A percentile compares a stretch with the other conserved stretches of the same genome.
Evolutionary conservation across 2,888 invertebrate species (phyloP).

Genomic region (Xylota sylvarum): DNA sequence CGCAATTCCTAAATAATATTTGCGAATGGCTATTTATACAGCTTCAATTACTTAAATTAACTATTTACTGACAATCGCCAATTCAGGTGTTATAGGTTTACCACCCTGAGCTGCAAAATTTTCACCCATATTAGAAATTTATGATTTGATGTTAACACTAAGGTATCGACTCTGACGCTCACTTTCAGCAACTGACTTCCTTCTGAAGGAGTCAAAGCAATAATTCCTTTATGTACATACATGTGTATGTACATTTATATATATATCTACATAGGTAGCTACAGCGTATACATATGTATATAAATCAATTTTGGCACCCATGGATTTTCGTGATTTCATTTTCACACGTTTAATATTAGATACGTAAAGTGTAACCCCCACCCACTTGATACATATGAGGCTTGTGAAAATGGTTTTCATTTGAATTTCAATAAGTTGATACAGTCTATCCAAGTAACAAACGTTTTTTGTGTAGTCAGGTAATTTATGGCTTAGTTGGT

Average conservation of each 20-base stretch:
- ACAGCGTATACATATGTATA: background rate
- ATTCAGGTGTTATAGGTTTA: slow-evolving; percentile 87
- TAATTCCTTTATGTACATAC: background rate
- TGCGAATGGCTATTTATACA: background rate
- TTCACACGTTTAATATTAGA: slow-evolving; percentile 63
- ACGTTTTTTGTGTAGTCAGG: slow-evolving; percentile 37
- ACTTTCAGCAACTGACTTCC: slow-evolving; percentile 27
- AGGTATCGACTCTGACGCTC: slow-evolving; percentile 57
- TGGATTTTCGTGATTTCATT: slow-evolving; percentile 60
- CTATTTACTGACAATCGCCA: slow-evolving; percentile 87
- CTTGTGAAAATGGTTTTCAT: slow-evolving; percentile 29
- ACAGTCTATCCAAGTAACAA: slow-evolving; percentile 29
- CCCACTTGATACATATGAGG: slow-evolving; percentile 4
- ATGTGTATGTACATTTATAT: too few species aligned
- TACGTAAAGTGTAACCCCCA: slow-evolving; percentile 41
- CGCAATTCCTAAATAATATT: slow-evolving; percentile 86
- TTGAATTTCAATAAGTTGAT: slow-evolving; percentile 60
- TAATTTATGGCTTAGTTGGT: slow-evolving; percentile 34
- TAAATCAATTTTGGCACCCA: slow-evolving; percentile 37
- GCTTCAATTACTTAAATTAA: background rate
- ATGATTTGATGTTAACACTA: slow-evolving; percentile 22
- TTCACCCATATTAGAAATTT: slow-evolving; percentile 79
- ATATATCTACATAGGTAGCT: background rate
- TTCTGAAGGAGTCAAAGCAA: slow-evolving; percentile 41
- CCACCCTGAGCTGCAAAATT: slow-evolving; percentile 86